Base-by-base conservation (phyloP, 2,797 vertebrate species). In the Uromys caudimaculatus region DNA sequence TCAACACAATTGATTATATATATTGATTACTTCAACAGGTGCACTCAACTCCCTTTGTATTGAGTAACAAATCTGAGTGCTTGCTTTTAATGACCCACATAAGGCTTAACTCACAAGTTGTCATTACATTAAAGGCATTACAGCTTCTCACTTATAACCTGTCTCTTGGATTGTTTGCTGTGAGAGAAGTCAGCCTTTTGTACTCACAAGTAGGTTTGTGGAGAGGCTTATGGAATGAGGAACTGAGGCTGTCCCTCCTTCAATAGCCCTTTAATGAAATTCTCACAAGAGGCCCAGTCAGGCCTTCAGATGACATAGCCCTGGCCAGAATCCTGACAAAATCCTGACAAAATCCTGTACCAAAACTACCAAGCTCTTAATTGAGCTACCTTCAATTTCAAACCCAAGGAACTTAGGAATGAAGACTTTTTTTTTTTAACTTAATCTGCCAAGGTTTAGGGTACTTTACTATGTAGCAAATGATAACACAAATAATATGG, bases 361-460 rank as follows among this genome's bases (percentile, higher is more conserved):
- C 54, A 92, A 76, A 92, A 77, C 2, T 13, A 84, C 21, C 67
- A 62, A 93, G 58, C 81, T 90, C 21, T 89, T 23, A 84, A 77
- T 62, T 77, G 41, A 77, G 35, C 11, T 38, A 86, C n/a, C 81
- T 32, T 83, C 47, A 83, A 56, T 91, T 95, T 89, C 69, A 62
- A 52, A 96, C 58, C 52, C 58, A 67, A 89, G 69, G 58, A 94
- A 71, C n/a, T 62, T 60, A 29, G 35, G 64, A 77, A 10, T 38
- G 50, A 91, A 69, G 67, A 90, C 19, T 75, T 88, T 58, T 86
- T 89, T 16, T 86, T 86, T 38, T 60, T 95, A 89, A 62, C n/a
- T 81, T 56, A 95, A 94, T 71, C 47, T 87, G 44, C 38, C 90
- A 96, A 76, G 54, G 44, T 96, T 60, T 92, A 60, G 79, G 16